Evolutionary conservation across 1,140 invertebrate species (phyloP).

Genomic region (Brachionus paranguensis): DNA sequence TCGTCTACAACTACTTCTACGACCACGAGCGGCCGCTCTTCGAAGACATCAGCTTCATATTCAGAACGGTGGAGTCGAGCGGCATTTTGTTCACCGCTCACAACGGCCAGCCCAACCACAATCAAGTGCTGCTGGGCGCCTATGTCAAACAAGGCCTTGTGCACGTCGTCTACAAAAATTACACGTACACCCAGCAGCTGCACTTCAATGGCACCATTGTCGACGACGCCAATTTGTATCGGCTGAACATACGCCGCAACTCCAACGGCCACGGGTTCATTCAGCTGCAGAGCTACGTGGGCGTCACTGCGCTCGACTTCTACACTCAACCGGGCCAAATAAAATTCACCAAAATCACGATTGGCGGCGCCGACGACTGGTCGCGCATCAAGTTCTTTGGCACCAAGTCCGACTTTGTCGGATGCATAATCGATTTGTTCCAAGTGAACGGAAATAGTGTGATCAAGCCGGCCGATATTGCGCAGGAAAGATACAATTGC

Average conservation of each 20-base stretch:
- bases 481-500: constrained; percentile 35
- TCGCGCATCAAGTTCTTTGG: constrained; percentile 12
- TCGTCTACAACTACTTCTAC: constrained; percentile 27
- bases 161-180: constrained; percentile 28
- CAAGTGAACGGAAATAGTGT: constrained; percentile 34
- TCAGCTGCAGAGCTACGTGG: constrained; percentile 23
- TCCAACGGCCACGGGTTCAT: constrained; percentile 16
- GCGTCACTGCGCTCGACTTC: not conserved
- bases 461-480: constrained; percentile 14
- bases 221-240: constrained; percentile 11
- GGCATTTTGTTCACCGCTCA: constrained; percentile 34
- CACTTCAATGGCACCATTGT: constrained; percentile 9
- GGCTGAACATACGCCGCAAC: constrained; percentile 26
- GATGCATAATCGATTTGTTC: constrained; percentile 36
- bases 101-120: constrained; percentile 6
- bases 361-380: constrained; percentile 36
- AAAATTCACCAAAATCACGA: not conserved
- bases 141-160: constrained; percentile 15
- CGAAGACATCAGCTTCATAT: constrained; percentile 34
- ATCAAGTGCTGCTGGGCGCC: constrained; percentile 10
- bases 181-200: not conserved
- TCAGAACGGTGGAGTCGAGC: not conserved
- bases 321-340: constrained; percentile 37
- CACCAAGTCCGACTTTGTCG: not conserved
- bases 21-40: constrained; percentile 21